A percentile compares a stretch with the other conserved stretches of the same genome.
Conservation (phyloP, 2,113 vertebrate species). For the Romanogobio albipinnatus region DNA sequence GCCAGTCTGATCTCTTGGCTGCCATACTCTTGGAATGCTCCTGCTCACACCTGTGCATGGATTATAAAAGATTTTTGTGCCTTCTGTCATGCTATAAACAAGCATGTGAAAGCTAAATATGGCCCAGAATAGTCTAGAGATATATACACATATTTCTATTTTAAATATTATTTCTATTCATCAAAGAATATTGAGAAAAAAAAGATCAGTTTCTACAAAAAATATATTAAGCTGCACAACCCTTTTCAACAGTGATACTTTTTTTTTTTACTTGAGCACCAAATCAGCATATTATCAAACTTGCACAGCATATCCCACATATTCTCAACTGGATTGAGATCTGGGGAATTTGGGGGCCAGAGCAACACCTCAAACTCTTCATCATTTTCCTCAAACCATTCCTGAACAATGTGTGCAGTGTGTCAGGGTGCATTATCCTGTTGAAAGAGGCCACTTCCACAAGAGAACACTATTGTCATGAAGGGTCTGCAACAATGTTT, state of each 20-base stretch:
- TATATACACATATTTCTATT: not conserved
- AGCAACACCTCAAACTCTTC: no score
- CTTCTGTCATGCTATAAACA: constrained; percentile 39
- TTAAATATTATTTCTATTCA: no score
- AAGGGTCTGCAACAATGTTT: no score
- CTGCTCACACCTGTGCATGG: constrained; percentile 44
- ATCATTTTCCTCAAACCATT: no score
- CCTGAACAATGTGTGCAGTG: no score
- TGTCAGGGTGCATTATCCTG: no score
- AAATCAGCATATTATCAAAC: not conserved
- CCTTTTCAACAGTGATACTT: not conserved
- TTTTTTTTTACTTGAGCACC: not conserved
- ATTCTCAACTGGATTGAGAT: no score
- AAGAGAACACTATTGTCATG: no score
- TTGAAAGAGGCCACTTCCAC: no score
- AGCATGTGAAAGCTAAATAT: not conserved
- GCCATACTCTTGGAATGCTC: constrained; percentile 28
- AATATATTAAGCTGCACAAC: not conserved
- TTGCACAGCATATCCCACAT: no score
- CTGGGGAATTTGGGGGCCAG: no score
- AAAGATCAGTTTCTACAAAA: not conserved
- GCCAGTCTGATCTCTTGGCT: constrained; percentile 44
- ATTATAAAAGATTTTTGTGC: constrained; percentile 30
- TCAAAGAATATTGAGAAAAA: no score
- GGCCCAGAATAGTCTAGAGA: not conserved